Base-by-base conservation (phyloP, 2,797 vertebrate species). In the Sebastes ruberrimus region DNA sequence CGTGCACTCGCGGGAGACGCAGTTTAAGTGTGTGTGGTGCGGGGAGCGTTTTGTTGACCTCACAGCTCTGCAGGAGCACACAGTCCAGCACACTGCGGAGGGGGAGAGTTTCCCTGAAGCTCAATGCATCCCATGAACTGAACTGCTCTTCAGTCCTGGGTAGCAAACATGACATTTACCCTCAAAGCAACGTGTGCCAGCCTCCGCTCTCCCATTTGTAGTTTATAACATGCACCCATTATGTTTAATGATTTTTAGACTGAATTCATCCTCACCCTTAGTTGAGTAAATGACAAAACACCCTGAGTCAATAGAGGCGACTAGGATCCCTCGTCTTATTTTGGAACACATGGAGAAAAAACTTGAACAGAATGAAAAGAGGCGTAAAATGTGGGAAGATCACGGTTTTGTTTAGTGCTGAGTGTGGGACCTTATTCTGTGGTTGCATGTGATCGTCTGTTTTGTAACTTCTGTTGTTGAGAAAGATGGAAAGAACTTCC, bases 1-100 rank as follows among this genome's bases (percentile, higher is more conserved):
- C 0, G 97, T 99, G 76, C 98, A 99, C 1, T 98, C 97, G 14
- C 96, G 98, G 0, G 98, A 99, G 94, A 97, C 98, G 78, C 98
- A 99, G 95, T 99, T 98, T 88, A 99, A 99, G 93, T 99, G 98
- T 5, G 97, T 98, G 84, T 99, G 98, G 98, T 99, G 98, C 0
- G 98, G 98, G 0, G 98, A 99, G 76, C 96, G 98, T 35, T 99
- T 99, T 38, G 96, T 98, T 25, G 97, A 99, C 92, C 94, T 99
- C 78, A 94, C 96, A 0, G 95, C 97, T 52, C 95, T 99, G 89
- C 98, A 99, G 95, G 98, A 99, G 93, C 98, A 99, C 93, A 99
- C 97, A 0, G 96, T 98, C 1, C 98, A 99, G 93, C 98, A 99
- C 92, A 98, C 98, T 0, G 96, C 97, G 0, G 98, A 99, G 89